Conservation (phyloP, 2,113 vertebrate species). For the Semicossyphus pulcher region DNA sequence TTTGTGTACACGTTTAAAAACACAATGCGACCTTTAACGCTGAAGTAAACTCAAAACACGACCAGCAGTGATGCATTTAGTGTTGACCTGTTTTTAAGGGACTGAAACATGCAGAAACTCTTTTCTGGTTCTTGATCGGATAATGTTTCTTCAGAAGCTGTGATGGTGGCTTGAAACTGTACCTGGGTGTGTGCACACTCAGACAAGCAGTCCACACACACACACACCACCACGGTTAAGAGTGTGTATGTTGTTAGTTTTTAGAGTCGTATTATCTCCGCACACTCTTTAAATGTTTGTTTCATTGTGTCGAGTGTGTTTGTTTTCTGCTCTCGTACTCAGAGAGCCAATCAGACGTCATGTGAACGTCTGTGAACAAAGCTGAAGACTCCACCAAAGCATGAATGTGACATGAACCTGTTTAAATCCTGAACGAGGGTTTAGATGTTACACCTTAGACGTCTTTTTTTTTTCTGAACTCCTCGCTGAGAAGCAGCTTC, state of each 20-base stretch:
- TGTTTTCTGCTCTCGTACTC: conserved; percentile 6
- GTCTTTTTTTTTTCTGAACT: neutral
- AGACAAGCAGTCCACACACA: neutral
- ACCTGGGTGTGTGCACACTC: neutral
- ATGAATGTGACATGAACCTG: conserved; percentile 8
- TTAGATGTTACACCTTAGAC: neutral
- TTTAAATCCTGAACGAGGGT: neutral
- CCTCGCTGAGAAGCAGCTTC: conserved; percentile 5
- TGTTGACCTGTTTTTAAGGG: neutral
- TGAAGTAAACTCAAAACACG: neutral
- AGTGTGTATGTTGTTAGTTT: neutral
- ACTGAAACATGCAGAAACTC: conserved; percentile 33
- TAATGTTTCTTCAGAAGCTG: neutral
- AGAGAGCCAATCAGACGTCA: neutral
- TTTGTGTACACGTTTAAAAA: neutral
- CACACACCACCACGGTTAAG: neutral
- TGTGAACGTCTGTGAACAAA: conserved; percentile 22
- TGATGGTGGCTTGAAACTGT: neutral
- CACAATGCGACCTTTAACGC: too few species aligned
- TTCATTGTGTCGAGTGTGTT: neutral
- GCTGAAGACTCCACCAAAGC: conserved; percentile 56
- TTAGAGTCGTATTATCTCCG: neutral
- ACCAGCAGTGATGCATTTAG: neutral
- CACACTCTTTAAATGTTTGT: neutral
- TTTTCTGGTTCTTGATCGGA: neutral